Evolutionary conservation across 2,797 vertebrate species (phyloP), one percentile per base, ranked within the genome.

Genomic region (Brachymystax lenok): DNA sequence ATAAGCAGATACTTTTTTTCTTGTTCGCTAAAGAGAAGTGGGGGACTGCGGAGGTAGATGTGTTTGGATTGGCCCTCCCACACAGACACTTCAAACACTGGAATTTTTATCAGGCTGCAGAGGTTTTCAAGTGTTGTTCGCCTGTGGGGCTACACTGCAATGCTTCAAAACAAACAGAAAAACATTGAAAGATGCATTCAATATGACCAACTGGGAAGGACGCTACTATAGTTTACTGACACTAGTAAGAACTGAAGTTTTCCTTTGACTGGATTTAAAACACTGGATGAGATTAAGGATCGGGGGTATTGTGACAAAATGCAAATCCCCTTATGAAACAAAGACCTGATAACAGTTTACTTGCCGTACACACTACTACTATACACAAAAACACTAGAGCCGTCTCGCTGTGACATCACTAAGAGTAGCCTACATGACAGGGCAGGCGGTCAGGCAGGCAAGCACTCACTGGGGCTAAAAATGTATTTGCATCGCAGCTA

Each of bases 21-120:
- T 46, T 46, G 40, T 46, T 46, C 12, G 40, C 10, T 10, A 46
- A 46, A 46, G 40, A 46, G 40, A 46, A 59, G 54, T 59, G 51
- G 2, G 1, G 59, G 10, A 67, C 63, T 73, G 75, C 6, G 5
- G 76, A 74, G 14, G 28, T 33, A 79, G 7, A 17, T 69, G 51
- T 0, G 30, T 30, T 71, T 70, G 73, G 73, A 74, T 66, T 46
- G 3, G 74, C 21, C 80, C 79, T 84, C 79, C 72, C 59, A 40
- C 82, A 78, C 19, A 69, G 40, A 52, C 54, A 73, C 19, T 17
- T 24, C 71, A 79, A 70, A 63, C 67, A 71, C 73, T 80, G 74
- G 73, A 83, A 83, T 89, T 90, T 85, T 82, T 77, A 77, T 81
- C 77, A 40, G 64, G 71, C 74, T 80, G 80, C 76, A 76, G 77